Evolutionary conservation across 2,888 invertebrate species (phyloP).

Genomic region (Prostheceraeus crozeri): DNA sequence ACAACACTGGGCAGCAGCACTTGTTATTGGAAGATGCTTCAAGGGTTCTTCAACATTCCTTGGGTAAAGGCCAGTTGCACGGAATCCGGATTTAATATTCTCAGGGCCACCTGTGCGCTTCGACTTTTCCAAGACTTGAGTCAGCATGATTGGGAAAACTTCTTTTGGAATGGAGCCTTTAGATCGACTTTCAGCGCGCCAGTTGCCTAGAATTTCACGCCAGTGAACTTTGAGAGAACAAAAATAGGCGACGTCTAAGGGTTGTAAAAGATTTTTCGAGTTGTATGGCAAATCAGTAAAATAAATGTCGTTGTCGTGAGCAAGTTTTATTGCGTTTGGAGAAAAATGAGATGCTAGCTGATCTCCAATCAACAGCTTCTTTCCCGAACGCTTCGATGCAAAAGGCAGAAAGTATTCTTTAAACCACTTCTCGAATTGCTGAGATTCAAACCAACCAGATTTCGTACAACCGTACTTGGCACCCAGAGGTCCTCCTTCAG

Average conservation of each 20-base stretch:
- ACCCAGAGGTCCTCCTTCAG: conserved; percentile 9
- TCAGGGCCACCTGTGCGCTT: background rate
- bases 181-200: conserved; percentile 19
- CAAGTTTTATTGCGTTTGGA: conserved; percentile 1
- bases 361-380: conserved; percentile 17
- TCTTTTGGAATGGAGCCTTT: conserved; percentile 2
- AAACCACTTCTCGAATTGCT: conserved; percentile 1
- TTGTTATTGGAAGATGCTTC: conserved; percentile 4
- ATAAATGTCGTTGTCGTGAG: conserved; percentile 14
- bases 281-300: conserved; percentile 1
- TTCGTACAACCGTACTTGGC: conserved; percentile 10
- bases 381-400: background rate
- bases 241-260: conserved; percentile 23
- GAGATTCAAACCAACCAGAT: conserved; percentile 12
- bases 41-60: conserved; percentile 15
- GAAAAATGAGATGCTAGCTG: conserved; percentile 8
- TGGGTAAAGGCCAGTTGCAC: conserved; percentile 11
- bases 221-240: conserved; percentile 11
- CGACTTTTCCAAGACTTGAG: conserved; percentile 7
- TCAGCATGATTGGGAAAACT: conserved; percentile 2
- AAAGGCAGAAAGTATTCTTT: conserved; percentile 13
- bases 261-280: background rate
- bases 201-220: conserved; percentile 15
- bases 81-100: too few relatives aligned
- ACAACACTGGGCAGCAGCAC: conserved; percentile 15